A percentile compares a stretch with the other conserved stretches of the same genome.
Conservation (phyloP, 2,797 vertebrate genomes). For the Pampus argenteus region DNA sequence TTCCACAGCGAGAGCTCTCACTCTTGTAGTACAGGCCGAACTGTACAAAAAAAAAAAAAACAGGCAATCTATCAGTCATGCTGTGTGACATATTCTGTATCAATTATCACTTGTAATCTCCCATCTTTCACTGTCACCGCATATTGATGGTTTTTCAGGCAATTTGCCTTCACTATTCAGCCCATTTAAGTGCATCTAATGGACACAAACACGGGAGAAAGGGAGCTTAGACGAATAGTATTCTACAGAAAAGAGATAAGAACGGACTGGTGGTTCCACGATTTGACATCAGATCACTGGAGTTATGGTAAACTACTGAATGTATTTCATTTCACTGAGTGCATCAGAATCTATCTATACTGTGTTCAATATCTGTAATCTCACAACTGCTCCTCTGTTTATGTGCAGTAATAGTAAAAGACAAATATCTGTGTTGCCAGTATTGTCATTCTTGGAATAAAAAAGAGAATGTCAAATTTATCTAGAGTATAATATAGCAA, state of each 20-base stretch:
- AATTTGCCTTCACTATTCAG: conserved; percentile 51
- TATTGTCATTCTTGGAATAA: conserved; percentile 40
- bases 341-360: conserved; percentile 53
- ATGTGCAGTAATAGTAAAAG: conserved; percentile 40
- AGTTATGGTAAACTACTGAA: conserved; percentile 59
- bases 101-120: conserved; percentile 54
- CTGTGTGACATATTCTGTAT: conserved; percentile 44
- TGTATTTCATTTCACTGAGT: conserved; percentile 72
- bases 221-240: conserved; percentile 24
- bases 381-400: conserved; percentile 50
- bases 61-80: conserved; percentile 46
- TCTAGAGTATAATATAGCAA: conserved; percentile 48
- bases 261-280: not conserved
- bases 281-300: conserved; percentile 39
- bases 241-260: conserved; percentile 35
- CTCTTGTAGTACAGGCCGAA: conserved; percentile 29
- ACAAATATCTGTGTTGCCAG: conserved; percentile 24
- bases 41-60: conserved; percentile 25
- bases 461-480: conserved; percentile 58
- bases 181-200: conserved; percentile 43
- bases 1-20: conserved; percentile 13
- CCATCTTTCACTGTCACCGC: conserved; percentile 45
- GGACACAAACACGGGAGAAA: conserved; percentile 15
- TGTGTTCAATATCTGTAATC: conserved; percentile 56
- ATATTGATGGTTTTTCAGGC: conserved; percentile 44